Evolutionary conservation across 2,888 invertebrate species (phyloP), one percentile per base, ranked within the genome.

Genomic region (Subacronicta megacephala): DNA sequence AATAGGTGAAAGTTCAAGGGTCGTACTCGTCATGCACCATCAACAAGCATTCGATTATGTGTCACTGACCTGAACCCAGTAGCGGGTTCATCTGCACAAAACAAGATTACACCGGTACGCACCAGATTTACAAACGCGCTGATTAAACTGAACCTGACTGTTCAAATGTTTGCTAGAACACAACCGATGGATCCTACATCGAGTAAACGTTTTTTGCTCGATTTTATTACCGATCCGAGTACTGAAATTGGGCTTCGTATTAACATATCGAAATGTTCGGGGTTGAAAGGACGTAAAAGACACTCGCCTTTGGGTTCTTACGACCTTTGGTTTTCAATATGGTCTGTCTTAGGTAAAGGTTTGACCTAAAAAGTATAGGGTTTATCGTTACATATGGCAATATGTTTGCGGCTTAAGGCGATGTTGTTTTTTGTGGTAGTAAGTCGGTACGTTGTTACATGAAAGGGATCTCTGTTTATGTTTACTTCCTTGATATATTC

Each of bases 111-210:
- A 55, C 49, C 57, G 43, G 54, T 57, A 45, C 61, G 41, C 57
- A 62, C 56, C 38, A 49, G 57, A 69, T 65, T 57, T 51, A 43
- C 53, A 44, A 58, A 45, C 36, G 49, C 57, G 59, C 62, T 67
- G 57, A 73, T 73, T 70, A 73, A 63, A 67, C 52, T 16, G 18
- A 40, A 41, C 55, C 64, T 62, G 61, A 42, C 46, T 47, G 62
- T 50, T 55, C 71, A 55, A 74, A 74, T 59, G 56, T 74, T 67
- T 43, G 61, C 50, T 43, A 16, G n/a, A 65, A 26, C 20, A 29
- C 40, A 20, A 23, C 15, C 46, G 29, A 74, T 66, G 59, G 42
- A 73, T 66, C 20, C 42, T 37, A 45, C 35, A 45, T 50, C 29
- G 40, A 42, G 31, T 29, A 9, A 46, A 35, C 50, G 45, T 57